Conservation (phyloP, 2,888 invertebrate genomes). For the Marasmarcha lunaedactyla region DNA sequence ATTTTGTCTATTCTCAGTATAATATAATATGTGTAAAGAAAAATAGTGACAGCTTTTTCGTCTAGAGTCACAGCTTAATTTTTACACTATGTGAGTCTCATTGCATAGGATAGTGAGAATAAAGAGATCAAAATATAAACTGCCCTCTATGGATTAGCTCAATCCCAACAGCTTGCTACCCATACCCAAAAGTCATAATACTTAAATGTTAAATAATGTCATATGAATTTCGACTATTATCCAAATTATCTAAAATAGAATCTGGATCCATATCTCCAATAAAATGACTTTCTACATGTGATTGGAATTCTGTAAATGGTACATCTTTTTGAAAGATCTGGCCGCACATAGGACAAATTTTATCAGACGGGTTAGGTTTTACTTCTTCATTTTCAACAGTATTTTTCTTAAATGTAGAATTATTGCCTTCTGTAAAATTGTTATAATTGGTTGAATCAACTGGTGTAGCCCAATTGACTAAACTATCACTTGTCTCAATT, state of each 20-base stretch:
- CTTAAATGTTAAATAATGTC: conserved; percentile 35
- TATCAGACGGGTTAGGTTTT: conserved; percentile 39
- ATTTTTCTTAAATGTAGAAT: conserved; percentile 34
- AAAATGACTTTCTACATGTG: conserved; percentile 85
- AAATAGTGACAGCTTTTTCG: too few species aligned
- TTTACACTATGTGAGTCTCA: too few species aligned
- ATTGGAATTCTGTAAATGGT: conserved; percentile 75
- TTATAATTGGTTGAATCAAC: conserved; percentile 50
- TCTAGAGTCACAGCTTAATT: too few species aligned
- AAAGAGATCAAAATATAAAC: too few species aligned
- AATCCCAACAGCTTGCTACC: too few species aligned
- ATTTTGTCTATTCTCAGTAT: too few species aligned
- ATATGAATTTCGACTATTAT: conserved; percentile 54
- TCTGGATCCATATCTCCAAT: conserved; percentile 67
- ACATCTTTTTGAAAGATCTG: conserved; percentile 69
- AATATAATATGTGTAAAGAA: too few species aligned
- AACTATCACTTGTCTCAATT: conserved; percentile 59
- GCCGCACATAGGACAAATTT: conserved; percentile 83
- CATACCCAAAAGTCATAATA: too few species aligned
- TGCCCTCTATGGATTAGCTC: too few species aligned
- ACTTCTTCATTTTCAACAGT: conserved; percentile 25
- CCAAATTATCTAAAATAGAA: conserved; percentile 64
- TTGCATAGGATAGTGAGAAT: too few species aligned
- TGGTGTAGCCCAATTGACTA: conserved; percentile 58
- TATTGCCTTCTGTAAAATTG: conserved; percentile 41